Conservation (phyloP, 2,888 invertebrate species). For the Icerya purchasi region DNA sequence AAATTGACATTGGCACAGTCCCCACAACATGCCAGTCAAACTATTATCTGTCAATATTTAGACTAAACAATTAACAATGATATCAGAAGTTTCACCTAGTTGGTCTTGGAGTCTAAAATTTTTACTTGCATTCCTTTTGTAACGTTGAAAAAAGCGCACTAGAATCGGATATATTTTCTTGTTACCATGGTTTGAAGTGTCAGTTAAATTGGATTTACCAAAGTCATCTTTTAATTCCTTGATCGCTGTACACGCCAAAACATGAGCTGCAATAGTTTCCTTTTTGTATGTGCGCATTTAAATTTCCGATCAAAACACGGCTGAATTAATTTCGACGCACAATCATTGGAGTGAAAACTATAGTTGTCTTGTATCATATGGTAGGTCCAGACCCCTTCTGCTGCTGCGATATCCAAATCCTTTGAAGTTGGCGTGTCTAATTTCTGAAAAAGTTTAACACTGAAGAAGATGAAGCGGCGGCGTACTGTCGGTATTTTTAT, state of each 20-base stretch:
- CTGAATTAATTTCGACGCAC: neutral
- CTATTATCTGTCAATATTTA: too few species aligned
- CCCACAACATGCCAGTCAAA: too few species aligned
- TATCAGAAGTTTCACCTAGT: neutral
- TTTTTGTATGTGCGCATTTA: neutral
- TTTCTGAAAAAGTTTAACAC: too few species aligned
- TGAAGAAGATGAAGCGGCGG: too few species aligned
- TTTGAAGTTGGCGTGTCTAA: too few species aligned
- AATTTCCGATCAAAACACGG: neutral
- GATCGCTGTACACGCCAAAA: neutral
- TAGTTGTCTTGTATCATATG: neutral
- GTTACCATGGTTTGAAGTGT: neutral
- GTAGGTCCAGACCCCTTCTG: neutral
- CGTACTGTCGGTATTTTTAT: too few species aligned
- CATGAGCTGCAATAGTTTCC: neutral
- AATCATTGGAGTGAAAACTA: neutral
- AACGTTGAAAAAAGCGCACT: neutral
- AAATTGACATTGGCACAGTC: too few species aligned
- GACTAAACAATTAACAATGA: too few species aligned
- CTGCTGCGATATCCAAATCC: too few species aligned
- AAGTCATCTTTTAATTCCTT: neutral
- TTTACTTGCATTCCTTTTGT: neutral
- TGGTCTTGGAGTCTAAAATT: neutral
- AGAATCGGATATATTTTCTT: neutral
- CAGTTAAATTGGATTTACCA: neutral